phyloP scores from a whole-genome alignment of 2,113 vertebrate genomes.

The Cisticola juncidis region DNA sequence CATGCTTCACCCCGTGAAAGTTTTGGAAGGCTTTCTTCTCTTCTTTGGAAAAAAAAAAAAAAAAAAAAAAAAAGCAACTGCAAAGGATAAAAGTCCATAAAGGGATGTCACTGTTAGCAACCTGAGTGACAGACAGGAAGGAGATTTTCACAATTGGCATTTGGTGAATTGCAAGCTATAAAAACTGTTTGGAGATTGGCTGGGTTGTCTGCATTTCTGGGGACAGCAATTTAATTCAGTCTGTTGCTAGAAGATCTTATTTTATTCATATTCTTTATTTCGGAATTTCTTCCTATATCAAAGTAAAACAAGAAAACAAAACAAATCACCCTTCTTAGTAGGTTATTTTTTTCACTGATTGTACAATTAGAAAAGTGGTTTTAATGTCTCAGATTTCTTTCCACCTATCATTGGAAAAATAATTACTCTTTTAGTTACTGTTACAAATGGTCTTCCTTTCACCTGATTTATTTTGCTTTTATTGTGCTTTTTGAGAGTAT shows the following conservation, averaged over 20 bases:
- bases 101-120: not conserved
- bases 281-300: not conserved
- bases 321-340: not conserved
- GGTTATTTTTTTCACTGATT: not conserved
- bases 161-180: slow-evolving; percentile 61
- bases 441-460: not conserved
- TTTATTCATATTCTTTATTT: not conserved
- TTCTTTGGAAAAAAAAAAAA: not conserved
- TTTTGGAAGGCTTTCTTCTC: not conserved
- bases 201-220: not conserved
- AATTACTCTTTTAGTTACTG: not conserved
- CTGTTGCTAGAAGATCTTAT: not conserved
- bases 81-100: not conserved
- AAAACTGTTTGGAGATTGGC: slow-evolving; percentile 19
- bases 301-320: not conserved
- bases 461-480: not conserved
- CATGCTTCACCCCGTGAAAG: not conserved
- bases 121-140: slow-evolving; percentile 56
- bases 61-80: not conserved
- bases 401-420: not conserved
- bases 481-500: not conserved
- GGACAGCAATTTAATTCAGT: not conserved
- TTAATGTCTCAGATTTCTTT: not conserved
- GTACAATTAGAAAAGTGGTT: not conserved
- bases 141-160: slow-evolving; percentile 21